Evolutionary conservation across 2,888 invertebrate species (phyloP), one percentile per base, ranked within the genome.

Genomic region (Sussaba pulchella): DNA sequence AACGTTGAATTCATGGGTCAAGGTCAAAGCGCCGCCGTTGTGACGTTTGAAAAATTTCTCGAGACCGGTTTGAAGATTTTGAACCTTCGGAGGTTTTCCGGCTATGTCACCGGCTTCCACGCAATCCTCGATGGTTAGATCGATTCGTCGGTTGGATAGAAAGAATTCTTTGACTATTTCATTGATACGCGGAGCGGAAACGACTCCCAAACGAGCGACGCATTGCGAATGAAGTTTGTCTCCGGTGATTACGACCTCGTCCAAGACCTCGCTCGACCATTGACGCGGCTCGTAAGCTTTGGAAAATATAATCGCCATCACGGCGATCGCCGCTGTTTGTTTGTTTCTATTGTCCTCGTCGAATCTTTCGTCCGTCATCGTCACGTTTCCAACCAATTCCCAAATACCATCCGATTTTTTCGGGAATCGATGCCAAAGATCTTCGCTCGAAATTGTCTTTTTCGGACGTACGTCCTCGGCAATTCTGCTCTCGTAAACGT

Each of bases 121-220:
- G 61, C 92, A 90, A 36, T 92, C 91, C n/a, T 86, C 86, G 21
- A 92, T 78, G 2, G 81, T 84, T 26, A 91, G 70, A 47, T 87
- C 85, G 19, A 92, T 89, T 2, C 89, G 83, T 2, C 91, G 87
- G 41, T 87, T 86, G 0, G 91, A 87, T 2, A 92, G 73, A 52
- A 91, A 90, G 19, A 92, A 89, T 75, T 91, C 91, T 3, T 81
- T 87, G 9, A 89, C 86, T 31, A 92, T 86, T 39, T 91, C 88
- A 31, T 86, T 90, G 0, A 90, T 79, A 19, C 82, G 83, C 0
- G 84, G 89, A 5, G 82, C 61, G 0, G 71, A 52, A 1, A 75
- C 74, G 5, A 57, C 64, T 0, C 87, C 90, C 0, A 90, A 76
- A 12, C 89, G 85, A 0, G 80, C 84, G 0, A 86, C 84, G 26